Base-by-base conservation (phyloP, 1,140 invertebrate species). In the Lepidurus couesii region DNA sequence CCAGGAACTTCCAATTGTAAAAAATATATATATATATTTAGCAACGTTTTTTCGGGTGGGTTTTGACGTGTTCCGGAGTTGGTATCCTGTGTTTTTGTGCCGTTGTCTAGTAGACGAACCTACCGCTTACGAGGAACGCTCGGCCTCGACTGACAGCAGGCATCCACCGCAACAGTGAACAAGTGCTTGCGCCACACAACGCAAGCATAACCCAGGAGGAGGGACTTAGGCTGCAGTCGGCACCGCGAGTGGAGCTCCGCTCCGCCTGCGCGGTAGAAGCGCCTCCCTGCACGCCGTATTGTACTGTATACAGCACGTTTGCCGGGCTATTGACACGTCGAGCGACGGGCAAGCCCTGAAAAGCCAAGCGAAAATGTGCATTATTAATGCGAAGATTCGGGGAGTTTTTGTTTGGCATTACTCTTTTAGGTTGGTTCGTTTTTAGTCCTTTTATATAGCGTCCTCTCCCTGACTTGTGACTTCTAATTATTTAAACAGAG, bases 391-490 rank as follows among this genome's bases (percentile, higher is more conserved):
- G 34, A 34, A 13, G 74, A 13, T 75, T 34, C 74, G 11, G 42
- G 42, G 24, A 24, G 5, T 75, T 75, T 75, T 42, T 34, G 34
- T 34, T 34, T 26, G 26, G 26, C 2, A 26, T 26, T 26, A 26
- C 26, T 26, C 26, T 26, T 26, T 26, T 43, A 43, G 42, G 44
- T 75, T 44, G 21, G 42, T 42, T 75, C 74, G 24, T 21, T 75
- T 26, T 1, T 3, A 34, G 0, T 34, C 34, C 4, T 73, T 75
- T 75, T 75, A 13, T 11, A 6, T 43, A n/a, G 16, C n/a, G 10
- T 75, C 26, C 74, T 75, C 7, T 75, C 34, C 42, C 74, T 42
- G 74, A 75, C 43, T 75, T 75, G 42, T 16, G 75, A 75, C 42
- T 44, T 42, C 75, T 75, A 44, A 43, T 44, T 43, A 75, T 42